Evolutionary conservation across 2,888 invertebrate genomes (phyloP).

Genomic region (Crossocerus cetratus): DNA sequence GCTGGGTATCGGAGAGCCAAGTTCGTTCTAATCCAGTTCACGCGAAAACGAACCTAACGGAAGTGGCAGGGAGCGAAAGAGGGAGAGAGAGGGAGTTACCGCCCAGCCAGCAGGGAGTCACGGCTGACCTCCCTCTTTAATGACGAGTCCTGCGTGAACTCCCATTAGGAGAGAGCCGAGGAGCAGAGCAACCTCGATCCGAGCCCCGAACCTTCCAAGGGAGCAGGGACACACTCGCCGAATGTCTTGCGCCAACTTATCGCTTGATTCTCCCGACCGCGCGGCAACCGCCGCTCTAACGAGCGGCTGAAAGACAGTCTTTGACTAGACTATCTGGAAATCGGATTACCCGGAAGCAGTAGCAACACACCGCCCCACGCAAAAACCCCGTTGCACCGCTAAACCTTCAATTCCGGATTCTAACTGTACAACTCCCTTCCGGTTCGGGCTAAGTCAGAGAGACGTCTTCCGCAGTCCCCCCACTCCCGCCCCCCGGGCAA

Average conservation of each 20-base stretch:
- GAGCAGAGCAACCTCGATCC: constrained; percentile 56
- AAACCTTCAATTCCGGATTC: constrained; percentile 45
- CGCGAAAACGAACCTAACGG: constrained; percentile 71
- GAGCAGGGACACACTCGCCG: too few species aligned
- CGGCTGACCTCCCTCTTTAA: constrained; percentile 71
- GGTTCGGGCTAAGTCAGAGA: constrained; percentile 7
- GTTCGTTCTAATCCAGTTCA: constrained; percentile 71
- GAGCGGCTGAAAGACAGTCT: neutral
- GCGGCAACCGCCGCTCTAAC: too few species aligned
- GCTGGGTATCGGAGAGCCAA: constrained; percentile 35
- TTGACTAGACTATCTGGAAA: neutral
- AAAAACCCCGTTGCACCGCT: constrained; percentile 25
- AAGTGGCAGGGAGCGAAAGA: constrained; percentile 50
- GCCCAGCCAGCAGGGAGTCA: constrained; percentile 66
- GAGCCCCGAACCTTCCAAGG: neutral
- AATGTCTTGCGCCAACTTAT: too few species aligned
- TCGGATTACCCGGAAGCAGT: neutral
- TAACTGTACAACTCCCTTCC: constrained; percentile 33
- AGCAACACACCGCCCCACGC: neutral
- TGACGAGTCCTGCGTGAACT: constrained; percentile 52
- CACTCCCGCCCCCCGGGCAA: neutral
- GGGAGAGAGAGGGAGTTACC: constrained; percentile 21
- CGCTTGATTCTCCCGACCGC: too few species aligned
- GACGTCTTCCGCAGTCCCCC: constrained; percentile 10
- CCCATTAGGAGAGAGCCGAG: constrained; percentile 32